Base-by-base conservation (phyloP, 92 coral and sea anemone genomes). In the Isaurus tuberculatus region DNA sequence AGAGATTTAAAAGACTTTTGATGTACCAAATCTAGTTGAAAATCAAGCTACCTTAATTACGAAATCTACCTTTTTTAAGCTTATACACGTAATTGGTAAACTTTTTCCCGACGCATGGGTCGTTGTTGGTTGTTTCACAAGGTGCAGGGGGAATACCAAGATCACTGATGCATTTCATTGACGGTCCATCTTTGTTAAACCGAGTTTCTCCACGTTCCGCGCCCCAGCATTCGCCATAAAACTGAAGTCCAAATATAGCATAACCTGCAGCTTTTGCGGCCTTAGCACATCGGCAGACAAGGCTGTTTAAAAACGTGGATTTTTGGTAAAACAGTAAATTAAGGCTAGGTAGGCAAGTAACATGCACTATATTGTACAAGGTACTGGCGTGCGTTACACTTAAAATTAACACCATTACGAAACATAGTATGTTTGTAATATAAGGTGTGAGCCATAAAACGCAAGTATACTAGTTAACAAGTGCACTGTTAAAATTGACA, bases 221-320 rank as follows among this genome's bases (percentile, higher is more conserved):
- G 3, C 82, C 64, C 82, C 82, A 77, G 51, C 82, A 77, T 49
- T 77, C 82, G 19, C 82, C 82, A 27, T 77, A 77, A 70, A 77
- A 77, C 33, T 77, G 82, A 40, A 77, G 36, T 58, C 82, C 82
- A 60, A 77, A 58, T 13, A 77, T 29, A 4, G 0, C 25, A 28
- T 77, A 55, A 25, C 82, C 82, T 13, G 82, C 82, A 58, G 82
- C 70, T 42, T 77, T 31, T 36, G 82, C 70, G 20, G 82, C 82
- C 53, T 58, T 36, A 5, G 82, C 82, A 33, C 81, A 75, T 33
- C 81, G 81, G 51, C 81, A 75, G 1, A 33, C 31, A 31, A 75
- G 68, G 2, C 81, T 75, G 81, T 73, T 73, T 73, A 19, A 55
- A n/a, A 55, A 55, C 5, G 23, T 8, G n/a, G 5, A 55, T 6